Conservation (phyloP, 2,888 invertebrate genomes). For the Leptinotarsa haldemani region DNA sequence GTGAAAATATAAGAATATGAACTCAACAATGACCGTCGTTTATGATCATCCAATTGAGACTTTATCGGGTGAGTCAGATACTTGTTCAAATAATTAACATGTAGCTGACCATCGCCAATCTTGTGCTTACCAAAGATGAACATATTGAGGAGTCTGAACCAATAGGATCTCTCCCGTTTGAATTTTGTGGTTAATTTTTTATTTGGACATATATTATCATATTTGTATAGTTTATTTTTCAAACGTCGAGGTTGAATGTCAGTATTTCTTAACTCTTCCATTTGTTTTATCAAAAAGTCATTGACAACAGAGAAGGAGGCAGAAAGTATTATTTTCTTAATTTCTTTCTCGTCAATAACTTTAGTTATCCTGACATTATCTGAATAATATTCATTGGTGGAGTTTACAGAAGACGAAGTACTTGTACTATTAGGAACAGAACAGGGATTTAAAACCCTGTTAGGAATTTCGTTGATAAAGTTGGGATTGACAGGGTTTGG, state of each 20-base stretch:
- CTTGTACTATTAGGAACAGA: neutral
- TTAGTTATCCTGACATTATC: neutral
- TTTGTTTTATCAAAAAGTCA: constrained; percentile 33
- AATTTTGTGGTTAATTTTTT: constrained; percentile 25
- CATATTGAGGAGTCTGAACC: constrained; percentile 51
- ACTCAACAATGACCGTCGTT: constrained; percentile 40
- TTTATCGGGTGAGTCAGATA: constrained; percentile 36
- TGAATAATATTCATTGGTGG: neutral
- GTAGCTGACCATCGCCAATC: constrained; percentile 43
- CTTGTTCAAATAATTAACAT: constrained; percentile 46
- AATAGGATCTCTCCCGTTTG: constrained; percentile 35
- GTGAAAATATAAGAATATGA: constrained; percentile 53
- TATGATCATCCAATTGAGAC: constrained; percentile 21
- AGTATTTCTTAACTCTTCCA: constrained; percentile 32
- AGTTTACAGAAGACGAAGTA: neutral
- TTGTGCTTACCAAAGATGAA: constrained; percentile 50
- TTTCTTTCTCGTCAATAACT: constrained; percentile 27
- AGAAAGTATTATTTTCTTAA: constrained; percentile 32
- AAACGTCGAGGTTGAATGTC: constrained; percentile 26
- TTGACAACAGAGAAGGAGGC: constrained; percentile 23
- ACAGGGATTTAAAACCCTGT: constrained; percentile 1
- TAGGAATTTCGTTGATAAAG: neutral
- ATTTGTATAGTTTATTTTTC: constrained; percentile 30
- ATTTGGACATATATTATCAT: constrained; percentile 5
- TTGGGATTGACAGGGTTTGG: neutral